Base-by-base conservation (phyloP, 2,888 invertebrate species). In the Torymus tubicola region DNA sequence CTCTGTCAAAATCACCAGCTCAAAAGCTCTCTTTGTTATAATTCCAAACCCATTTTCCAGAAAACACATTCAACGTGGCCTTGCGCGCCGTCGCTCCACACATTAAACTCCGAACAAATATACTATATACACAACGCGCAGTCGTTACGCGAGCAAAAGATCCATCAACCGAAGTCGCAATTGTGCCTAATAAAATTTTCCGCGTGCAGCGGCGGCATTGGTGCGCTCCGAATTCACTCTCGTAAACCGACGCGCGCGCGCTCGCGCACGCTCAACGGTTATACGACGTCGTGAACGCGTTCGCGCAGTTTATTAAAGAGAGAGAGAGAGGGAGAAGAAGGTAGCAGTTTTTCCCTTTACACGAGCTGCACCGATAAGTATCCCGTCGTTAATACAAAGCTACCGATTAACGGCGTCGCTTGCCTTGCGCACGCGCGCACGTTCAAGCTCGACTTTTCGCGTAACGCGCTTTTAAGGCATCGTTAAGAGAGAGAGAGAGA, bases 381-480 rank as follows among this genome's bases (percentile, higher is more conserved):
- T 31, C 31, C 31, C 31, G 31, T 31, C 31, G 31, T 31, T 31
- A 31, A 31, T 31, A 31, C 31, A 31, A 31, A 31, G 31, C 31
- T 31, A 31, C 31, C 31, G 31, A 31, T 31, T 31, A 31, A 31
- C 31, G 31, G 31, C 31, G 31, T 8, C 31, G 31, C 31, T 31
- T 3, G 24, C 24, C 24, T 24, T n/a, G n/a, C n/a, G n/a, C n/a
- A n/a, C 55, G 55, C 24, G 24, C 24, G 72, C 53, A 65, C 8
- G 31, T 31, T 31, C 31, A 31, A 31, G 31, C 31, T 31, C 31
- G 31, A 31, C 55, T 75, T 80, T 70, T 75, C 60, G 71, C 61
- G 67, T 58, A 80, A 70, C 52, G 76, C 72, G 71, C 76, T 76
- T 80, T 80, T 68, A 68, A 74, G 76, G 75, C 58, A 68, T 71